These are phyloP conservation scores for Tauraco hartlaubi DNA, from an alignment of 2,797 vertebrate genomes.

Conservation along the genomic window DNA sequence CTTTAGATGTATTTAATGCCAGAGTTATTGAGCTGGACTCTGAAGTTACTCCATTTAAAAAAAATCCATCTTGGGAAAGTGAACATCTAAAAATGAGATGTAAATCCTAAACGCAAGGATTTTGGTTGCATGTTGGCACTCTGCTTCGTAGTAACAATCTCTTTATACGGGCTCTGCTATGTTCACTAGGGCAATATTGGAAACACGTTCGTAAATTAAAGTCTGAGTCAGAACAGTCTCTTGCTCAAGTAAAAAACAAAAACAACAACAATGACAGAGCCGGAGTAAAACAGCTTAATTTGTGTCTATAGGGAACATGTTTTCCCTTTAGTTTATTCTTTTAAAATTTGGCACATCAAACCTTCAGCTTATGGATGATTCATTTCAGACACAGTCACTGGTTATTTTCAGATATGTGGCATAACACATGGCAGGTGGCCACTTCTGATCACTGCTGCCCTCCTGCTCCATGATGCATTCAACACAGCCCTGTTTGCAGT, in stretches of 20 bases:
- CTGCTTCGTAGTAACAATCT: not conserved
- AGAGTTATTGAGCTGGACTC: not conserved
- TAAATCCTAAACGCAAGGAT: not conserved
- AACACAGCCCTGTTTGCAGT: not conserved
- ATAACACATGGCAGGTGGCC: not conserved
- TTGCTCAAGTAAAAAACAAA: constrained; percentile 53
- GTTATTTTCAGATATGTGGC: not conserved
- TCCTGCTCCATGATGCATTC: not conserved
- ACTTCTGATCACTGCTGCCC: not conserved
- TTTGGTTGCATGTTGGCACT: constrained; percentile 19
- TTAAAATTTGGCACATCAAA: not conserved
- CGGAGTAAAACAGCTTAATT: constrained; percentile 35
- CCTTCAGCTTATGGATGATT: not conserved
- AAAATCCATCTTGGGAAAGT: not conserved
- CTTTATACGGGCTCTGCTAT: not conserved
- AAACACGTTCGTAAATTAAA: constrained; percentile 69
- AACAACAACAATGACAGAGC: constrained; percentile 18
- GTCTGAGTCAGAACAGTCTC: constrained; percentile 60
- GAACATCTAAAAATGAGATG: not conserved
- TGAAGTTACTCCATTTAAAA: not conserved
- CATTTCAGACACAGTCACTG: not conserved
- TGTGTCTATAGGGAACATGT: not conserved
- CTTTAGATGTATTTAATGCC: not conserved
- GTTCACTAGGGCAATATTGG: constrained; percentile 50
- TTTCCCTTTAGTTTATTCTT: not conserved